These are phyloP conservation scores for Drosophila miranda DNA, from an alignment of 1,140 invertebrate species.

Conservation along the genomic window DNA sequence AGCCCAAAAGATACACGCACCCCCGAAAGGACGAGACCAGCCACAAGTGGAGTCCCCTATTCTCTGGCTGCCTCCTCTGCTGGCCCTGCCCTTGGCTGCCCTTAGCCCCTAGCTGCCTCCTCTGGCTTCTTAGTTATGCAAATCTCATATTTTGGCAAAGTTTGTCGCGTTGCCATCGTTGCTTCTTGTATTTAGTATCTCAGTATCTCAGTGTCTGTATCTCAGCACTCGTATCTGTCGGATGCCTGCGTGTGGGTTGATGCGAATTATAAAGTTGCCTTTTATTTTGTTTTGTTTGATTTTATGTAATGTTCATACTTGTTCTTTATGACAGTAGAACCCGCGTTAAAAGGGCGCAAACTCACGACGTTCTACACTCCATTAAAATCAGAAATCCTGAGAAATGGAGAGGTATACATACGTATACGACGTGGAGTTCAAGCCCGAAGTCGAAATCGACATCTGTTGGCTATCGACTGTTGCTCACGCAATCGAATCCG, in stretches of 20 bases:
- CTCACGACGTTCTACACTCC: too few species aligned
- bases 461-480: slow-evolving; percentile 43
- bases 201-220: slow-evolving; percentile 8
- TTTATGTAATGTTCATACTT: neutral
- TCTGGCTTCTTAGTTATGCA: slow-evolving; percentile 61
- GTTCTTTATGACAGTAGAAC: too few species aligned
- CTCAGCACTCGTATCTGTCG: too few species aligned
- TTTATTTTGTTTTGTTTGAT: neutral
- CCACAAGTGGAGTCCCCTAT: too few species aligned
- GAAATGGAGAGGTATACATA: neutral
- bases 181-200: slow-evolving; percentile 10
- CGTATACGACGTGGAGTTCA: too few species aligned
- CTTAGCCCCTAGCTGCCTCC: slow-evolving; percentile 13
- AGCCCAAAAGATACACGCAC: too few species aligned
- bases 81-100: neutral
- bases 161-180: slow-evolving; percentile 16
- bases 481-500: slow-evolving; percentile 33
- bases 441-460: too few species aligned
- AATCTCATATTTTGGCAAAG: slow-evolving; percentile 65
- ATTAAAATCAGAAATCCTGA: too few species aligned
- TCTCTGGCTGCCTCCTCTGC: too few species aligned
- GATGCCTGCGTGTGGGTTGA: neutral
- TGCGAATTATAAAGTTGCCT: slow-evolving; percentile 59
- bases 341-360: too few species aligned
- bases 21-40: too few species aligned